Evolutionary conservation across 2,113 vertebrate genomes (phyloP).

Genomic region (Neolamprologus variostigma): DNA sequence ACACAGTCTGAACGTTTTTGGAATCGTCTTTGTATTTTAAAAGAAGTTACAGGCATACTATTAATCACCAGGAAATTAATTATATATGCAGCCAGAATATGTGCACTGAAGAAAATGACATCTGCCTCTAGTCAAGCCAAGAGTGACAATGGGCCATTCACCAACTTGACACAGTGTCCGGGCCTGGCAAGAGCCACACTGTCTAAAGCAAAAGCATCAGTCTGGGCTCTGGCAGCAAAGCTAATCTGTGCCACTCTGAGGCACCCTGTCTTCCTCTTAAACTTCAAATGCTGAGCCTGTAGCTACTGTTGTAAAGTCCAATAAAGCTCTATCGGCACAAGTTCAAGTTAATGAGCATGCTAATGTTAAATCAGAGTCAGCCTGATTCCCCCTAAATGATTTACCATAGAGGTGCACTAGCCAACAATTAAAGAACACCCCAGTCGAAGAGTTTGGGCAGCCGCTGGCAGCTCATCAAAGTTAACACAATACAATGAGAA

Average conservation of each 20-base stretch:
- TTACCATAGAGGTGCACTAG: conserved; percentile 23
- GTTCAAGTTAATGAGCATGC: conserved; percentile 8
- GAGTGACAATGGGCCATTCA: conserved; percentile 58
- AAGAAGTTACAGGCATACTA: not conserved
- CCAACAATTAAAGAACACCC: conserved; percentile 28
- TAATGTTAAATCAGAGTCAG: conserved; percentile 34
- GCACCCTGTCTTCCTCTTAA: not conserved
- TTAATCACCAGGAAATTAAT: conserved; percentile 10
- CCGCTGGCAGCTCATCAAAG: conserved; percentile 31
- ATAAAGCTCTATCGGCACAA: not conserved
- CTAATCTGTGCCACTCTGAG: not conserved
- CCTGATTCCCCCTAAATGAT: conserved; percentile 6
- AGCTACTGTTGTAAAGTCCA: not conserved
- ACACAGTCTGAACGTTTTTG: not conserved
- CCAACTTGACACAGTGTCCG: conserved; percentile 21
- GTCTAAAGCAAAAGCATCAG: conserved; percentile 17
- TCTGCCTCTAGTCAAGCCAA: conserved; percentile 36
- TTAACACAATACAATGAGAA: not conserved
- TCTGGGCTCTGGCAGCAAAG: not conserved
- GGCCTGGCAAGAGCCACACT: conserved; percentile 8
- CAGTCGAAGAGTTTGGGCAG: conserved; percentile 10
- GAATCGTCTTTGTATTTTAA: not conserved
- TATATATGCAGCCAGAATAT: conserved; percentile 15
- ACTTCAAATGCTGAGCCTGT: not conserved
- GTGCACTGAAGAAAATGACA: conserved; percentile 25